phyloP scores from a whole-genome alignment of 2,113 vertebrate species.

The Amphiprion percula region DNA sequence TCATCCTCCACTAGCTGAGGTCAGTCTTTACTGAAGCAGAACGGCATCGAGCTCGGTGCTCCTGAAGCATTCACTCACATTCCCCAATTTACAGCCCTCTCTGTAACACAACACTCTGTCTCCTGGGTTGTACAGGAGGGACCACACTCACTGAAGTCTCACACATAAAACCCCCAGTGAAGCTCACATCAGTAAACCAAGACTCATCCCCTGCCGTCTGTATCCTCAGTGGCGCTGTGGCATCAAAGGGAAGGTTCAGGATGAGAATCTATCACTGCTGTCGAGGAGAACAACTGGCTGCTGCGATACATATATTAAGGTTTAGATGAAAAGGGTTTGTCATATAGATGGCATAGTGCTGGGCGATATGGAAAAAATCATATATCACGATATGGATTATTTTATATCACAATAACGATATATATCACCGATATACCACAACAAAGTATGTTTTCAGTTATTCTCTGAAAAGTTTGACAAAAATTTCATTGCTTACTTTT shows the following conservation, averaged over 20 bases:
- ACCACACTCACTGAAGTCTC: not conserved
- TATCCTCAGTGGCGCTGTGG: not conserved
- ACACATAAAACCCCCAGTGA: not conserved
- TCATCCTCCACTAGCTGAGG: not conserved
- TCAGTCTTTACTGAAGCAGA: constrained; percentile 28
- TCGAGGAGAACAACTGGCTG: constrained; percentile 12
- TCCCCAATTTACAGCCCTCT: not conserved
- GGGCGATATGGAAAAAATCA: too few species aligned
- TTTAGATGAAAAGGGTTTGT: constrained; percentile 1
- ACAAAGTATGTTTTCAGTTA: too few species aligned
- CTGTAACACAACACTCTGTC: constrained; percentile 20
- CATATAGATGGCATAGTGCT: not conserved
- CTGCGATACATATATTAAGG: not conserved
- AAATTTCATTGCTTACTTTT: too few species aligned
- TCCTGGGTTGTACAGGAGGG: constrained; percentile 14
- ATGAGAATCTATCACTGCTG: constrained; percentile 2
- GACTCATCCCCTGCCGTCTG: constrained; percentile 5
- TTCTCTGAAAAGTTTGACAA: too few species aligned
- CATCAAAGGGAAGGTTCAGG: not conserved
- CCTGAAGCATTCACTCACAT: not conserved
- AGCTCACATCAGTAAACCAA: constrained; percentile 13
- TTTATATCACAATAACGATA: too few species aligned
- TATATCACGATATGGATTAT: too few species aligned
- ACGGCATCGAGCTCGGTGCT: constrained; percentile 11
- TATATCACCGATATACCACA: too few species aligned